phyloP scores from a whole-genome alignment of 1,140 invertebrate genomes.

The Drosophila bocki region DNA sequence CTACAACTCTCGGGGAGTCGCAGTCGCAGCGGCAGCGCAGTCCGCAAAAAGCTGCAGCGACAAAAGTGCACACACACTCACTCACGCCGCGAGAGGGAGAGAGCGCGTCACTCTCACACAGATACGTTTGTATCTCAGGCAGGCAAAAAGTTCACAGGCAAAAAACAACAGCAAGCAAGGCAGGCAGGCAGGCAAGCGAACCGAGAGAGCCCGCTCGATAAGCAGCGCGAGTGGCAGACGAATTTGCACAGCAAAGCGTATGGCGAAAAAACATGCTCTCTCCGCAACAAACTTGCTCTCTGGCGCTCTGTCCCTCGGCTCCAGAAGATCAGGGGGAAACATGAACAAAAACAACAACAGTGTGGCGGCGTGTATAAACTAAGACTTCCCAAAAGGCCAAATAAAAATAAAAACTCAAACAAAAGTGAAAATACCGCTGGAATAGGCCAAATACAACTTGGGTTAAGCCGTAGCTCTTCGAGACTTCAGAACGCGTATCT shows the following conservation, averaged over 20 bases:
- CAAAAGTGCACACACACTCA: slow-evolving; percentile 75
- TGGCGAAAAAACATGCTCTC: slow-evolving; percentile 70
- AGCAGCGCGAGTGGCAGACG: slow-evolving; percentile 69
- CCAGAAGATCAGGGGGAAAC: slow-evolving; percentile 66
- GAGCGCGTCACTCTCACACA: slow-evolving; percentile 61
- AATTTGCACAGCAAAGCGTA: slow-evolving; percentile 81
- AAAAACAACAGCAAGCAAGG: slow-evolving; percentile 16
- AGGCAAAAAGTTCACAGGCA: slow-evolving; percentile 20
- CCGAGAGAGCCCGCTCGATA: slow-evolving; percentile 32
- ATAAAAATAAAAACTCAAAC: slow-evolving; percentile 31
- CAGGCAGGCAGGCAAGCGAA: slow-evolving; percentile 67
- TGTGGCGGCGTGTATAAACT: slow-evolving; percentile 65
- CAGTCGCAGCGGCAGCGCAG: slow-evolving; percentile 63
- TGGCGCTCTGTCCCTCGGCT: slow-evolving; percentile 36
- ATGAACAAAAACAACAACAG: slow-evolving; percentile 40
- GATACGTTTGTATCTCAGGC: slow-evolving; percentile 34
- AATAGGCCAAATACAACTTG: slow-evolving; percentile 46
- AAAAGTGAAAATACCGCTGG: slow-evolving; percentile 65
- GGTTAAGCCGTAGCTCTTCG: slow-evolving; percentile 1
- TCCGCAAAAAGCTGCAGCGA: slow-evolving; percentile 79
- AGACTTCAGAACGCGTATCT: slow-evolving; percentile 23
- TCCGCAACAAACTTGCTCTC: slow-evolving; percentile 21
- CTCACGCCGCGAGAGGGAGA: slow-evolving; percentile 33
- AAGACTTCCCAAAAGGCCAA: slow-evolving; percentile 37
- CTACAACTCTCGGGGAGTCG: slow-evolving; percentile 72